Evolutionary conservation across 2,888 invertebrate genomes (phyloP), one percentile per base, ranked within the genome.

Genomic region (Synanthedon formicaeformis): DNA sequence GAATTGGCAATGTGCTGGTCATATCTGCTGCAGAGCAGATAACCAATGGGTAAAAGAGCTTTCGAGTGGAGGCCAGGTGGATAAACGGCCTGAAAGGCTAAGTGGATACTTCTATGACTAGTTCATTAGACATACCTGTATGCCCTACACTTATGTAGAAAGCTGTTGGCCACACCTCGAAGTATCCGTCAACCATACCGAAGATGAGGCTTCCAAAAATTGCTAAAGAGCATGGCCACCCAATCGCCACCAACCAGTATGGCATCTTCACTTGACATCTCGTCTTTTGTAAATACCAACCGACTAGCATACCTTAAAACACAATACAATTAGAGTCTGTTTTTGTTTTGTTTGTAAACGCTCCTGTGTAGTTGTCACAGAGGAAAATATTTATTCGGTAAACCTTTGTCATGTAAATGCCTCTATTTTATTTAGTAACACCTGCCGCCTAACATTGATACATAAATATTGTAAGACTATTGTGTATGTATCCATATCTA

Each of bases 141-240:
- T 93, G 92, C 14, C 92, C 92, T 41, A 93, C 73, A 63, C 92
- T 92, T 69, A 94, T 93, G 77, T 95, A 95, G 72, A 93, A 90
- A 1, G 93, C 92, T 3, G 92, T 92, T 4, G 89, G 88, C 69
- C 92, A 89, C 6, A 91, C 81, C 56, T 89, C 89, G 52, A 93
- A 82, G 67, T 91, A 90, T 23, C 91, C 90, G 59, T 90, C 86
- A 65, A 91, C 91, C 69, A 93, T 89, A 48, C 93, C 92, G 72
- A 92, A 93, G 57, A 93, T 91, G 51, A 93, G 88, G 58, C 90
- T 84, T 23, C 84, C 81, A 55, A 92, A 79, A 57, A 92, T 87
- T n/a, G 79, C 84, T 11, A 92, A 60, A 0, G 93, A 88, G 41
- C 80, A 60, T 0, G 88, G 73, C 93, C 93, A 93, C 11, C 92